phyloP scores from a whole-genome alignment of 1,140 invertebrate species.

The Penaeus chinensis region DNA sequence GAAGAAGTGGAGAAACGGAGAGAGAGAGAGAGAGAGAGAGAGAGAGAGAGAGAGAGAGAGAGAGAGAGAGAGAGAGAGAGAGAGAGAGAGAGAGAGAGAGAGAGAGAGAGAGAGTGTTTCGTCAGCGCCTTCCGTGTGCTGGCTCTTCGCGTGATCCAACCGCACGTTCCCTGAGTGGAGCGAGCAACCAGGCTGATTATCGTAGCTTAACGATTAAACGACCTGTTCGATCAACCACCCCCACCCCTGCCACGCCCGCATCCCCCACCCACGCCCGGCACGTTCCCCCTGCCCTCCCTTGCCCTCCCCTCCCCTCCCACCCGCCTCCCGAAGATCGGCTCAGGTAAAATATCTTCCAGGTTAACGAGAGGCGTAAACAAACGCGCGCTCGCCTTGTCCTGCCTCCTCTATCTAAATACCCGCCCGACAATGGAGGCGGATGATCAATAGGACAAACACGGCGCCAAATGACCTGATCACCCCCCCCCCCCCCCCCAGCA shows the following conservation, averaged over 20 bases:
- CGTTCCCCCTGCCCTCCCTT: background rate
- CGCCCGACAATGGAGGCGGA: no score
- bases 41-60: background rate
- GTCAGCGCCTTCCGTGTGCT: background rate
- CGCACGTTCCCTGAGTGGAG: no score
- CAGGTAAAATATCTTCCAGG: no score
- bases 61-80: slow-evolving; percentile 20
- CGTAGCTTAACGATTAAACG: no score
- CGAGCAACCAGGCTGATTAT: no score
- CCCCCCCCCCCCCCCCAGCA: no score
- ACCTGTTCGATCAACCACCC: background rate
- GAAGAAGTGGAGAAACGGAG: background rate
- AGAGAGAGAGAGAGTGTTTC: background rate
- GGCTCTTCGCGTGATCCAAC: no score
- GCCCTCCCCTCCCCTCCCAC: background rate
- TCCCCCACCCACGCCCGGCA: background rate
- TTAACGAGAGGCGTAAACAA: background rate
- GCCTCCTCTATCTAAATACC: no score
- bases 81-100: background rate
- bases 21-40: background rate
- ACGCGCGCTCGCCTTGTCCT: no score
- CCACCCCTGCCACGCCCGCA: background rate
- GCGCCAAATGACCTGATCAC: no score
- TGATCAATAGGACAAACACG: no score
- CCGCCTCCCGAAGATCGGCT: background rate